Evolutionary conservation across 2,797 vertebrate genomes (phyloP).

Genomic region (Echeneis naucrates): DNA sequence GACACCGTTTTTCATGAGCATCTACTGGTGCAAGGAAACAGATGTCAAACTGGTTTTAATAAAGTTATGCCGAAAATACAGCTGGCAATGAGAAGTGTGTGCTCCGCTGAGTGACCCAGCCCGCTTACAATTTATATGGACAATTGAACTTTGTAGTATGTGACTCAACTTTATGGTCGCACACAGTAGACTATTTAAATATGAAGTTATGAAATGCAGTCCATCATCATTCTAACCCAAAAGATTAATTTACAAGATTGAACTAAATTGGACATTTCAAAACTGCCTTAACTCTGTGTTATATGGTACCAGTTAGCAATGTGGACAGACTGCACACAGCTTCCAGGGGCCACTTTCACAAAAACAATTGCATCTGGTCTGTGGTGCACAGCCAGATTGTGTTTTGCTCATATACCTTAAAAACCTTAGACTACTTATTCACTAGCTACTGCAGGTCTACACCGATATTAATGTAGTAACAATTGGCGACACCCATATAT

Average conservation of each 20-base stretch:
- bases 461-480: no score
- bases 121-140: slow-evolving; percentile 19
- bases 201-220: slow-evolving; percentile 18
- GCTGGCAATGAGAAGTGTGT: no score
- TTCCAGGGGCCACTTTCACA: no score
- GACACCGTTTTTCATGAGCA: not conserved
- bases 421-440: no score
- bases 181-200: slow-evolving; percentile 29
- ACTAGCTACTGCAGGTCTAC: no score
- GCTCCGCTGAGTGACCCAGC: slow-evolving; percentile 25
- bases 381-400: no score
- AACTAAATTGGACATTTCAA: slow-evolving; percentile 8
- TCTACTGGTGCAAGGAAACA: not conserved
- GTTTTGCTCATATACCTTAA: no score
- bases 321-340: not conserved
- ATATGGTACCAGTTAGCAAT: not conserved
- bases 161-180: slow-evolving; percentile 38
- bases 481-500: no score
- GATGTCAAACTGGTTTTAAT: no score
- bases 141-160: slow-evolving; percentile 16
- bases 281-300: slow-evolving; percentile 4
- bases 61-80: no score
- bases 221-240: not conserved
- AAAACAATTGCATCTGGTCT: no score
- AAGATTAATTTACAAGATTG: slow-evolving; percentile 10